Percentiles rank a stretch among this genome's conserved stretches.
Evolutionary conservation across 2,888 invertebrate species (phyloP).

Genomic region (Pandemis cinnamomeana): DNA sequence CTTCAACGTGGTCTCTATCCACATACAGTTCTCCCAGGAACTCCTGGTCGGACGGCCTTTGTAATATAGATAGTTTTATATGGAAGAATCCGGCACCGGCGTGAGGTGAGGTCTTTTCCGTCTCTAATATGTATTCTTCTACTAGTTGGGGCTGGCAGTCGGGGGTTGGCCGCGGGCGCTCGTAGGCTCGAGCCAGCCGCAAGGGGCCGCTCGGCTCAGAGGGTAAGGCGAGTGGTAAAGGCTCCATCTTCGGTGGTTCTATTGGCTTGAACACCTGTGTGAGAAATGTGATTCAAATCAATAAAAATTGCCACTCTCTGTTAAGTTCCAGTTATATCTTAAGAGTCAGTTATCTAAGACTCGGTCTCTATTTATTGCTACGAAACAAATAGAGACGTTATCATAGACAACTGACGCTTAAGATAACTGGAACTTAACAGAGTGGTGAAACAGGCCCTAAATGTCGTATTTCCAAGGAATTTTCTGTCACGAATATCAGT

Average conservation of each 20-base stretch:
- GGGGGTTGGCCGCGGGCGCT: constrained; percentile 85
- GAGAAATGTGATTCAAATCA: background rate
- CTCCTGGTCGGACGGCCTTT: constrained; percentile 94
- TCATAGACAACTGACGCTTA: too few relatives aligned
- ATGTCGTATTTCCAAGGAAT: too few relatives aligned
- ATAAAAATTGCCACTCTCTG: too few relatives aligned
- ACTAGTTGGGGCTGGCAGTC: constrained; percentile 92
- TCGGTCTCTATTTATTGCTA: too few relatives aligned
- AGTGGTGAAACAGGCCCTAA: too few relatives aligned
- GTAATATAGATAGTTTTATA: constrained; percentile 94
- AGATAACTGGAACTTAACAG: too few relatives aligned
- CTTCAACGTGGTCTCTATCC: constrained; percentile 92
- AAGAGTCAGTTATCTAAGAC: too few relatives aligned
- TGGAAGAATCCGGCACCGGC: constrained; percentile 88
- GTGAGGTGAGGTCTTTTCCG: constrained; percentile 88
- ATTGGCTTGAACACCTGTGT: constrained; percentile 85
- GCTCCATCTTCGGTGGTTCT: constrained; percentile 86
- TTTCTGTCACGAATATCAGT: too few relatives aligned
- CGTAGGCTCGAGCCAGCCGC: constrained; percentile 81
- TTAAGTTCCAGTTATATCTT: too few relatives aligned
- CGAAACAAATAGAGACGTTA: too few relatives aligned
- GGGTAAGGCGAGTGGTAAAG: constrained; percentile 84
- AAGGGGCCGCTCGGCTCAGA: constrained; percentile 71
- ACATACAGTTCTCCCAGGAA: constrained; percentile 96
- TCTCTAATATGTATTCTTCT: constrained; percentile 95